Evolutionary conservation across 2,113 vertebrate species (phyloP).

Genomic region (Lates calcarifer): DNA sequence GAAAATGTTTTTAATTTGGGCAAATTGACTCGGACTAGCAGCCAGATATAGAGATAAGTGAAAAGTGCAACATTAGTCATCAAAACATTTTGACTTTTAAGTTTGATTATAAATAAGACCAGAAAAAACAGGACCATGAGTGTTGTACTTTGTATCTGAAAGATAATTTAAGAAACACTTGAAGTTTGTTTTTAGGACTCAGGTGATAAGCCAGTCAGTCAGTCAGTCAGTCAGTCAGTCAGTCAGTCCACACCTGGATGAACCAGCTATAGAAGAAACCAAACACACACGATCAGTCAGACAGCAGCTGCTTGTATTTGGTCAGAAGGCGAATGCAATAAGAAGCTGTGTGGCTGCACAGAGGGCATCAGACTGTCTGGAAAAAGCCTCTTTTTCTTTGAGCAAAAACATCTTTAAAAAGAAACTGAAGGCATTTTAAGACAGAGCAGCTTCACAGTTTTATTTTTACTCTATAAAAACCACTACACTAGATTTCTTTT

Average conservation of each 20-base stretch:
- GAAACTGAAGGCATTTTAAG: not conserved
- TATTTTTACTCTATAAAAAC: not conserved
- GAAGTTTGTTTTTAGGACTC: not conserved
- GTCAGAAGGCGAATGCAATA: not conserved
- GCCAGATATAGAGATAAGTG: not conserved
- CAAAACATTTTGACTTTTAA: no score
- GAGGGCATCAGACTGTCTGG: not conserved
- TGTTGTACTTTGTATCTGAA: no score
- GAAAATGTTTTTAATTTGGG: not conserved
- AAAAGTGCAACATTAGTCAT: no score
- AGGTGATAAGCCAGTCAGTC: no score
- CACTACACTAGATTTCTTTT: conserved; percentile 34
- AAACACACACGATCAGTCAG: not conserved
- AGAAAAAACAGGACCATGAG: no score
- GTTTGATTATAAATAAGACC: no score
- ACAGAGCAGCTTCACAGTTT: not conserved
- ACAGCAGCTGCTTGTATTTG: not conserved
- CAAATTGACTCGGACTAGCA: not conserved
- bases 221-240: no score
- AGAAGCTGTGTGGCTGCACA: not conserved
- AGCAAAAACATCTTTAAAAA: not conserved
- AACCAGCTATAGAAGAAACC: not conserved
- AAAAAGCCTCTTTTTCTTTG: not conserved
- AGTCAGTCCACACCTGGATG: not conserved
- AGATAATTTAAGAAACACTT: not conserved